Evolutionary conservation across 1,140 invertebrate species (phyloP), one percentile per base, ranked within the genome.

Genomic region (Carposina sasakii): DNA sequence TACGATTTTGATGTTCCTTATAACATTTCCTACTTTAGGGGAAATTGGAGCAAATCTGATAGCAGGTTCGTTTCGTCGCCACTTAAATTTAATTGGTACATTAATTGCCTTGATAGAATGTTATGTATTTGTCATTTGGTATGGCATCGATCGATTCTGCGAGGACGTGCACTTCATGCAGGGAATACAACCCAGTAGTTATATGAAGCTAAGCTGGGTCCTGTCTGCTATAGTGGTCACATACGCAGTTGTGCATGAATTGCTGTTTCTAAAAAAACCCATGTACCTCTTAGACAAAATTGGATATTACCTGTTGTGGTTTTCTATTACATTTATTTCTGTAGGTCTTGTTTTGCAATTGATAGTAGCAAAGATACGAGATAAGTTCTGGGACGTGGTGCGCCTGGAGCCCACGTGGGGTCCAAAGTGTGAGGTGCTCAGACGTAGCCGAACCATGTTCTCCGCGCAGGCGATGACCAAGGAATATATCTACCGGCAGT

Each of bases 151-250:
- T 17, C 71, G 40, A 42, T 81, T 83, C 52, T 67, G 60, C 1
- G 76, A 83, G 56, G 78, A 83, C 33, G 59, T 83, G 12, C 76
- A 83, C 50, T 83, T 81, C 23, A 83, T 83, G 78, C 57, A 73
- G 23, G 78, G 78, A 3, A 57, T 76, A 0, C 63, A 65, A 24
- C 73, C 75, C n/a, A 71, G 58, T n/a, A 54, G 39, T 9, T 70
- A 41, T 26, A 64, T 82, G 45, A 78, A 70, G 51, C 16, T 55
- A 0, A 42, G 52, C 15, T 82, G 75, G 76, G 4, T 73, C 0
- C 5, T 58, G 2, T 63, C 70, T 0, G 46, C 23, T 37, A 19
- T 59, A 16, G 12, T 71, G 20, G 54, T 81, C 17, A 17, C 12
- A 1, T 83, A 73, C 36, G 48, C 59, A 0, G 67, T 73, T 23